Evolutionary conservation across 2,113 vertebrate genomes (phyloP).

Genomic region (Gymnocephalus cernua): DNA sequence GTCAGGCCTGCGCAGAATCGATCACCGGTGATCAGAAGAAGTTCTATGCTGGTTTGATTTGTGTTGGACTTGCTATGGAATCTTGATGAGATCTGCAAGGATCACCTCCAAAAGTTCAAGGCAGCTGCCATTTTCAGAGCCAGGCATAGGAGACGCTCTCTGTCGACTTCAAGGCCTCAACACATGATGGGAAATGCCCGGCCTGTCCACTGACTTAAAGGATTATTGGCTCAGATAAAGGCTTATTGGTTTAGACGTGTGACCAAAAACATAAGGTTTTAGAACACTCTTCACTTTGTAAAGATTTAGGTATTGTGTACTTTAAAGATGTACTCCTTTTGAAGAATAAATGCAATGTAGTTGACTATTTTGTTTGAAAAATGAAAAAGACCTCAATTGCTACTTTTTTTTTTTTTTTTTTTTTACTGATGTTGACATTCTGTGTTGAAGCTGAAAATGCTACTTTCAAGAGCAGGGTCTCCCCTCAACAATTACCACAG

Average conservation of each 20-base stretch:
- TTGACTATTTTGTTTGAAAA: not conserved
- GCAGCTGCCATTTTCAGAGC: not conserved
- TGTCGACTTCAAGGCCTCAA: not conserved
- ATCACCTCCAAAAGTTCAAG: not conserved
- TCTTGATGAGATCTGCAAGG: not conserved
- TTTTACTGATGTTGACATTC: not conserved
- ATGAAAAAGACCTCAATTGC: not conserved
- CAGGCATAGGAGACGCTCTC: not conserved
- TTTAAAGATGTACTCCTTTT: too few species aligned
- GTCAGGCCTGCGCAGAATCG: not conserved
- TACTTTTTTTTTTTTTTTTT: not conserved
- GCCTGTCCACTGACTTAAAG: not conserved
- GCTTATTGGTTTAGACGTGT: too few species aligned
- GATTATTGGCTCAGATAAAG: not conserved
- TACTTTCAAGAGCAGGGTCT: not conserved
- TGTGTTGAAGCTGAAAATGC: not conserved
- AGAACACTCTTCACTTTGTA: not conserved
- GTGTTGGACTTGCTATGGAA: not conserved
- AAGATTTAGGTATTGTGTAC: not conserved
- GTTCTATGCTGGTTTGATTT: not conserved
- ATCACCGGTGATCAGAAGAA: not conserved
- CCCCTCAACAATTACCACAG: not conserved
- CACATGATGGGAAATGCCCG: not conserved
- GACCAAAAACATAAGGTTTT: not conserved
- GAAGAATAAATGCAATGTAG: not conserved